A percentile compares a stretch with the other conserved stretches of the same genome.
Conservation (phyloP, 2,888 invertebrate species). For the Perithous albicinctus region DNA sequence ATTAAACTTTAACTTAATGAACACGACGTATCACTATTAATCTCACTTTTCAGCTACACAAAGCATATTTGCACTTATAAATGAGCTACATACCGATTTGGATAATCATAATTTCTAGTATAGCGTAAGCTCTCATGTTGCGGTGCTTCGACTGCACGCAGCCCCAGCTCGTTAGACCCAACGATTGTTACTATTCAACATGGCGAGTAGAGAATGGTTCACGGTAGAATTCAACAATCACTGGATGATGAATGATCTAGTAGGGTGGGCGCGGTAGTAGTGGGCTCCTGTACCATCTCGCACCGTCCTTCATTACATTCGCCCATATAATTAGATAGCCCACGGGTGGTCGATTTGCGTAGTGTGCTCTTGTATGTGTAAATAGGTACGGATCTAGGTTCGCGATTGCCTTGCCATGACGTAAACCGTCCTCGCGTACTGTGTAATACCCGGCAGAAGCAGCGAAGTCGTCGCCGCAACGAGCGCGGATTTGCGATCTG, state of each 20-base stretch:
- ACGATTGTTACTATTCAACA: conserved; percentile 73
- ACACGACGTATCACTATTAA: background rate
- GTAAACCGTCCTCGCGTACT: conserved; percentile 22
- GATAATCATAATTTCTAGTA: conserved; percentile 2
- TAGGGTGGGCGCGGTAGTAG: conserved; percentile 38
- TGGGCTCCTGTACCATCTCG: conserved; percentile 58
- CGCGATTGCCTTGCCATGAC: conserved; percentile 40
- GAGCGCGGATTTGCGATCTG: conserved; percentile 36
- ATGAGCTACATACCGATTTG: background rate
- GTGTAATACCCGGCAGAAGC: conserved; percentile 30
- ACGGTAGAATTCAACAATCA: conserved; percentile 79
- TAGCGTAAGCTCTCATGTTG: background rate
- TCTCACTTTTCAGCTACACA: background rate
- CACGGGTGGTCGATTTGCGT: conserved; percentile 64
- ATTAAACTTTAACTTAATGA: no score
- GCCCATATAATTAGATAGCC: conserved; percentile 76
- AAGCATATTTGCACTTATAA: background rate
- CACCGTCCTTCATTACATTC: conserved; percentile 75
- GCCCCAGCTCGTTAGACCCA: conserved; percentile 74
- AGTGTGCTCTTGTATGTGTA: conserved; percentile 19
- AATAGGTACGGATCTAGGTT: conserved; percentile 32
- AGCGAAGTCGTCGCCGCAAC: conserved; percentile 22
- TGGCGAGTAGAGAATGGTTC: conserved; percentile 70
- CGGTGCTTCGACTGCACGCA: conserved; percentile 21
- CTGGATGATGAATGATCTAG: conserved; percentile 77